Base-by-base conservation (phyloP, 1,140 invertebrate genomes). In the Zaprionus vittiger region DNA sequence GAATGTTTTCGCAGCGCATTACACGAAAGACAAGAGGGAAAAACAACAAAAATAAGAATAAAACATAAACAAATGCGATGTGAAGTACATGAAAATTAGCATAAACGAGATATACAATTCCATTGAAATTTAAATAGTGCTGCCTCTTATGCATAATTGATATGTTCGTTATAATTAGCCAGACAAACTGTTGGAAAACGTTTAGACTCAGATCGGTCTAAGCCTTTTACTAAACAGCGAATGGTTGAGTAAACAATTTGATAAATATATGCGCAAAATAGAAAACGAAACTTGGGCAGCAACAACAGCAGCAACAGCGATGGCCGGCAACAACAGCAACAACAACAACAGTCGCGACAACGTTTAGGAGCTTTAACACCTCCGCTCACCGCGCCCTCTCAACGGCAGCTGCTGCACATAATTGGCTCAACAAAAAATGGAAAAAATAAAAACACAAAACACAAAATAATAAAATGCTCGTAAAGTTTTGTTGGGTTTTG, bases 381-480 rank as follows among this genome's bases (percentile, higher is more conserved):
- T 76, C 64, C 56, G 26, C 55, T n/a, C 41, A 4, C 14, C 17
- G 28, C 55, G 6, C 52, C 56, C 59, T 47, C 52, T 69, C 60
- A 89, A 80, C 79, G 85, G 73, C 85, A 85, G 79, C 85, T 90
- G 85, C 81, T 89, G 86, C 79, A 90, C 86, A 90, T 90, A 90
- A 90, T 90, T 90, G 85, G 85, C 84, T 82, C 69, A 66, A 59
- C 31, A 34, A 34, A 34, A 34, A 34, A 34, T 34, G 31, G 3
- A 71, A 83, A 73, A 65, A 75, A 68, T 72, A 81, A 66, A 79
- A 52, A 82, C 69, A 77, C 65, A 78, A 62, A 72, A 79, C 68
- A 83, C 66, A 81, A 72, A 70, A 73, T 82, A 77, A 83, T 87
- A 73, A 73, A 77, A 65, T 60, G 65, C 75, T 90, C 76, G 80